These are phyloP conservation scores for Lasioglossum vierecki DNA, from an alignment of 2,888 invertebrate species.

Conservation along the genomic window DNA sequence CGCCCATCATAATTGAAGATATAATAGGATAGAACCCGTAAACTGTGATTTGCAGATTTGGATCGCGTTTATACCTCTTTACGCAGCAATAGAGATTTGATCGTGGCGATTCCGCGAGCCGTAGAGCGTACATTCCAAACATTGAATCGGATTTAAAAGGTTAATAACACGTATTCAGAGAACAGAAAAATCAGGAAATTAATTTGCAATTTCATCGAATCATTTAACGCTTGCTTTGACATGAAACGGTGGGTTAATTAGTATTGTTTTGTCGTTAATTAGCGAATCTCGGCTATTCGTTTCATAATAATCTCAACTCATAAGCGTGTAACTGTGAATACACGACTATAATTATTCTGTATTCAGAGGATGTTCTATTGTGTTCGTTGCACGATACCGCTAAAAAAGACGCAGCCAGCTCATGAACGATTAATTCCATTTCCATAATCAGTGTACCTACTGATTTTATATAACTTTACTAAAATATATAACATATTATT, in stretches of 20 bases:
- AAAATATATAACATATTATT: too few relatives aligned
- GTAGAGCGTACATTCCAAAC: background rate
- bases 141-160: constrained; percentile 23
- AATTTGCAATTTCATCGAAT: constrained; percentile 19
- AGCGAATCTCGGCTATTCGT: constrained; percentile 11
- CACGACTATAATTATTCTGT: background rate
- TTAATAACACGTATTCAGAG: background rate
- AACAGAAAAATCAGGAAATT: constrained; percentile 2
- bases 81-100: background rate
- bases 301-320: constrained; percentile 23
- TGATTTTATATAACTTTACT: too few relatives aligned
- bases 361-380: constrained; percentile 20
- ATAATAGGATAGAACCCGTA: background rate
- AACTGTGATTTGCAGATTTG: background rate
- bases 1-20: background rate
- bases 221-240: constrained; percentile 20
- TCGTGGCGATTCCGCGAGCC: background rate
- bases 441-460: too few relatives aligned
- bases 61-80: constrained; percentile 4
- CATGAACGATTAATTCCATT: background rate
- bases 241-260: constrained; percentile 14
- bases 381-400: background rate
- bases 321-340: background rate
- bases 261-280: constrained; percentile 34
- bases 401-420: background rate